These are phyloP conservation scores for Drosophila trapezifrons DNA, from an alignment of 1,140 invertebrate species.

Conservation along the genomic window DNA sequence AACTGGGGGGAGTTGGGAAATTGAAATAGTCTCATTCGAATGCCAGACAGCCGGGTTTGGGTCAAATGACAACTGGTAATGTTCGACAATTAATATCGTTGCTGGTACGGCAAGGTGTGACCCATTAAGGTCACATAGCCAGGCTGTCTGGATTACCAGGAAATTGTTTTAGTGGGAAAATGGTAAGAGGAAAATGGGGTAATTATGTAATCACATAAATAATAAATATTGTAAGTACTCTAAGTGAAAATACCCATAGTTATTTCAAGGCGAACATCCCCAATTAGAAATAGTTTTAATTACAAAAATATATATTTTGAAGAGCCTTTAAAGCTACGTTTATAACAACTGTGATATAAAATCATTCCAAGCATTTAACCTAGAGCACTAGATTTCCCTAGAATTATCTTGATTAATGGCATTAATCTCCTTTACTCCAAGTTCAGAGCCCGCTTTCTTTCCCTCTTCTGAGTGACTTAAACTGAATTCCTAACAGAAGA, in stretches of 20 bases:
- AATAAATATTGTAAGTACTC: not conserved
- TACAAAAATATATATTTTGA: not conserved
- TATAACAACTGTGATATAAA: not conserved
- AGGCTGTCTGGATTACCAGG: constrained; percentile 17
- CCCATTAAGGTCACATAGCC: constrained; percentile 21
- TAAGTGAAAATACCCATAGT: not conserved
- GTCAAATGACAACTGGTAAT: constrained; percentile 82
- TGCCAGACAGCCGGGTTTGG: constrained; percentile 65
- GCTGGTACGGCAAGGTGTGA: constrained; percentile 44
- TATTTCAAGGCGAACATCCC: not conserved
- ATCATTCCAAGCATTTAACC: too few relatives aligned
- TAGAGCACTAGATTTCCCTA: not conserved
- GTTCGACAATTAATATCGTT: constrained; percentile 71
- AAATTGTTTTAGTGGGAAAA: not conserved
- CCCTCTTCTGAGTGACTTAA: not conserved
- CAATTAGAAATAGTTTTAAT: not conserved
- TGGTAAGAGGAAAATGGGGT: not conserved
- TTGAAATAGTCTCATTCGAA: constrained; percentile 82
- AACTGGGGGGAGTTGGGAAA: constrained; percentile 59
- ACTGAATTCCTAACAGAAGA: not conserved
- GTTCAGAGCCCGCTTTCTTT: not conserved
- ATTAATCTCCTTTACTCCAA: not conserved
- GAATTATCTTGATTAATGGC: not conserved
- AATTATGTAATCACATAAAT: too few relatives aligned
- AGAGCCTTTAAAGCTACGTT: not conserved